Percentiles rank a stretch among this genome's conserved stretches.
Evolutionary conservation across 2,113 vertebrate species (phyloP).

Genomic region (Apteryx mantelli): DNA sequence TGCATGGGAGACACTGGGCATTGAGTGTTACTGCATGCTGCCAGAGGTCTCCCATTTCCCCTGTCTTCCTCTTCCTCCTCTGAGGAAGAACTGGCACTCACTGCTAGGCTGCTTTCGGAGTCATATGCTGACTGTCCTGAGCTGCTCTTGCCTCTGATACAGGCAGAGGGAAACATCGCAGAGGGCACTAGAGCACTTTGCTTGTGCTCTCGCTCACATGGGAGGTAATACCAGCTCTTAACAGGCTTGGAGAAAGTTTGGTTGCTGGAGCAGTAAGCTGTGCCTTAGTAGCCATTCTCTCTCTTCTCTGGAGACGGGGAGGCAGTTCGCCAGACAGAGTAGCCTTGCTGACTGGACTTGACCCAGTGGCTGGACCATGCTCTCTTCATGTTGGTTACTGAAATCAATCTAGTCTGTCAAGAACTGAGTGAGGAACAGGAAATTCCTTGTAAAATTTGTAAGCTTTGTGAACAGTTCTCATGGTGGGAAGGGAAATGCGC

Average conservation of each 20-base stretch:
- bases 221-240: not conserved
- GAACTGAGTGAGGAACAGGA: not conserved
- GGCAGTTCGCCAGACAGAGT: accelerated
- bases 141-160: not conserved
- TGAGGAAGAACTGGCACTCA: not conserved
- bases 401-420: not conserved
- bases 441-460: not conserved
- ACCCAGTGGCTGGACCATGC: not conserved
- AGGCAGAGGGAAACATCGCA: not conserved
- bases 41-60: not conserved
- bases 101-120: not conserved
- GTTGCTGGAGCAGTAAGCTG: not conserved
- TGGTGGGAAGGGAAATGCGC: not conserved
- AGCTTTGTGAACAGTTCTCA: not conserved
- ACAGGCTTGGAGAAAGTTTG: not conserved
- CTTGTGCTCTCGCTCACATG: not conserved
- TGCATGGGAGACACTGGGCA: too few species aligned
- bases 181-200: not conserved
- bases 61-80: not conserved
- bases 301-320: not conserved
- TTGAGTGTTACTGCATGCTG: too few species aligned
- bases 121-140: not conserved
- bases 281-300: not conserved
- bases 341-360: not conserved
- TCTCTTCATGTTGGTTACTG: not conserved